Evolutionary conservation across 1,140 invertebrate species (phyloP), one percentile per base, ranked within the genome.

Genomic region (Mactra quadrangularis): DNA sequence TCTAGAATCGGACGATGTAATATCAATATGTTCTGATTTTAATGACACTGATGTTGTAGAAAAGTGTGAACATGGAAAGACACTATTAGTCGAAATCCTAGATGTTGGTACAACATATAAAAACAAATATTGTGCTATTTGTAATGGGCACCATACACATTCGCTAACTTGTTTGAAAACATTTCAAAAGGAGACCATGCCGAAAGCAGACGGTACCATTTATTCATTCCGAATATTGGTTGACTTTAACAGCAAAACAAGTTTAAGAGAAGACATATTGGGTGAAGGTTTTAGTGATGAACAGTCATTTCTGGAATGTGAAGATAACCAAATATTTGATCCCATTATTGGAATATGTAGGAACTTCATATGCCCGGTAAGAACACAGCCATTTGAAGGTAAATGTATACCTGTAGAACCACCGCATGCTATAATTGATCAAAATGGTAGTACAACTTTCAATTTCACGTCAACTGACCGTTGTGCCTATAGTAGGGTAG

Each of bases 161-260:
- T 1, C 0, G 1, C 22, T 72, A n/a, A 31, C 11, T 4, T 57
- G 70, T 31, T 41, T 6, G 38, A 41, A 6, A 7, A 38, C 31
- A 22, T 13, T 17, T 50, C 2, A 3, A 1, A 35, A 15, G 17
- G 6, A 7, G 6, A 13, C 17, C 33, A 41, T 7, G 17, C 1
- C 0, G 9, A 17, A 1, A 9, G n/a, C 22, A 31, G 55, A 13
- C 1, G 1, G 13, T 1, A 33, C 29, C n/a, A 15, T 38, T 3
- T 72, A 72, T 31, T 38, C 45, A 31, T 57, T 35, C 33, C 3
- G 53, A 38, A 9, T 72, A 31, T 47, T 72, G 27, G 53, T 55
- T 4, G 50, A 72, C 17, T 55, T 55, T 17, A n/a, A n/a, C n/a
- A n/a, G n/a, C n/a, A n/a, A n/a, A n/a, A n/a, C n/a, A n/a, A n/a